Evolutionary conservation across 2,888 invertebrate genomes (phyloP).

Genomic region (Hipparchia semele): DNA sequence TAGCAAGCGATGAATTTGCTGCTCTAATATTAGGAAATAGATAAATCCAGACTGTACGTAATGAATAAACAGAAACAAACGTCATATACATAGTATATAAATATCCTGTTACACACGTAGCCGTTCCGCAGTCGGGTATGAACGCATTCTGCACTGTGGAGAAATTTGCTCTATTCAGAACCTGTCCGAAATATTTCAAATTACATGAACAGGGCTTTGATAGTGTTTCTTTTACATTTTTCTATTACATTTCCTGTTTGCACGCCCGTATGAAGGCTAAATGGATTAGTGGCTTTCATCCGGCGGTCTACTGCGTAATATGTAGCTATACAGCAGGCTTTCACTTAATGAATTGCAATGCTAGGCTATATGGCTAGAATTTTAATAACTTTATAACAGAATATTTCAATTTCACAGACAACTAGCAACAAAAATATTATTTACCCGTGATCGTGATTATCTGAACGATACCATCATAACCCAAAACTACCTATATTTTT

Average conservation of each 20-base stretch:
- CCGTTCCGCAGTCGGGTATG: too few relatives aligned
- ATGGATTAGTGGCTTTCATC: constrained; percentile 52
- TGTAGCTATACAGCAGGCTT: constrained; percentile 32
- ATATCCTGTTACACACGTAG: too few relatives aligned
- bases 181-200: constrained; percentile 13
- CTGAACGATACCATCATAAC: too few relatives aligned
- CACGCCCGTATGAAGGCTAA: constrained; percentile 39
- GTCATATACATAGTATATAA: too few relatives aligned
- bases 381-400: background rate
- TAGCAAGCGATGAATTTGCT: too few relatives aligned
- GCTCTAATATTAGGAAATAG: too few relatives aligned
- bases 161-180: background rate
- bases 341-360: constrained; percentile 17
- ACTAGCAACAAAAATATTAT: background rate
- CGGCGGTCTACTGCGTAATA: constrained; percentile 42
- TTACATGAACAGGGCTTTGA: constrained; percentile 18
- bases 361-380: background rate
- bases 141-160: background rate
- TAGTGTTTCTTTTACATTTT: constrained; percentile 26
- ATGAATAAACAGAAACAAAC: too few relatives aligned
- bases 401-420: background rate
- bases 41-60: too few relatives aligned
- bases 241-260: constrained; percentile 30
- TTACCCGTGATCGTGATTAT: too few relatives aligned
- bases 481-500: too few relatives aligned